Evolutionary conservation across 2,888 invertebrate species (phyloP), one percentile per base, ranked within the genome.

Genomic region (Digitonthophagus gazella): DNA sequence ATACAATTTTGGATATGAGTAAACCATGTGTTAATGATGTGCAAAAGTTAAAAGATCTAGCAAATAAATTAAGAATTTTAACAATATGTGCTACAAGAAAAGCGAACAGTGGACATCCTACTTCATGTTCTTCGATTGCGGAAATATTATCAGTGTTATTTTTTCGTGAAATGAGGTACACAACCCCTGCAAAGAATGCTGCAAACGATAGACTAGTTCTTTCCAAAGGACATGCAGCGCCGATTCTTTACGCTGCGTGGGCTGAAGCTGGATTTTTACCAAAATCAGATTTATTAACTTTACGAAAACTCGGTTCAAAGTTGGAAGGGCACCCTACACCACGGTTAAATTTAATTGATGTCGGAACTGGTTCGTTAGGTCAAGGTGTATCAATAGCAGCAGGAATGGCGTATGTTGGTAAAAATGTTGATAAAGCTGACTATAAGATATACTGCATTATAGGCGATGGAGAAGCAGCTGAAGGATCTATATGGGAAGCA

Each of bases 311-410:
- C 74, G 90, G 92, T 78, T 93, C 92, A 15, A 96, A 97, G 84
- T 86, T 98, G 71, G 98, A 98, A 82, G 97, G 98, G 8, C 97
- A 98, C 83, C 97, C 97, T 56, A 98, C 97, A 0, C 97, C 97
- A 0, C 87, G 96, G 73, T 87, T 98, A 75, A 93, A 91, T 84
- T 98, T 98, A 81, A 88, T 98, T 73, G 97, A 98, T 84, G 97
- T 97, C 58, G 97, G 96, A 74, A 98, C 97, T 15, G 97, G 97
- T 15, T 97, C 97, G 0, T 85, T 98, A 75, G 97, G 97, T 0
- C 97, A 98, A 83, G 93, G 97, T 18, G 86, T 98, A 58, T 93
- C 96, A 58, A 91, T 93, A 69, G 96, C 94, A 54, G 94, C 93
- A 72, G 97, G 97, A 64, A 97, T 95, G 95, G 96, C 97, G 0